Evolutionary conservation across 2,113 vertebrate species (phyloP).

Genomic region (Chaetodon auriga): DNA sequence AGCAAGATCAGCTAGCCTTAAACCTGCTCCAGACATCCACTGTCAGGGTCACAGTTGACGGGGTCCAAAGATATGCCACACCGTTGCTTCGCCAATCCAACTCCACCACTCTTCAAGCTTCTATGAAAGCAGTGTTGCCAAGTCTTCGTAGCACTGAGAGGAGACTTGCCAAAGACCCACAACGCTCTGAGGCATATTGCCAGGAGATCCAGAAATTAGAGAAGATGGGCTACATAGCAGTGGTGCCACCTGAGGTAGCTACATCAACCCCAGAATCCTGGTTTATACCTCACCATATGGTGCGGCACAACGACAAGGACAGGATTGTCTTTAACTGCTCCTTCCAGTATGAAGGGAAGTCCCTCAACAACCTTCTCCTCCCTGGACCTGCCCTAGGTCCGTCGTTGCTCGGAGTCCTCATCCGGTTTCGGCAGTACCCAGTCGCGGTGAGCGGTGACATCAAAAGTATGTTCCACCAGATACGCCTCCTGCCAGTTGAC

Average conservation of each 20-base stretch:
- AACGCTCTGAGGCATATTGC: background rate
- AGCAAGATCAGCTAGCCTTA: too few species aligned
- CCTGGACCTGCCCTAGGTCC: constrained; percentile 21
- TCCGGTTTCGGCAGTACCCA: constrained; percentile 8
- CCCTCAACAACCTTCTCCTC: constrained; percentile 19
- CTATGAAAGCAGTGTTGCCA: background rate
- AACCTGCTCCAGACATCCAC: too few species aligned
- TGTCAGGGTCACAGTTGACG: too few species aligned
- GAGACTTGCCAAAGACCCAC: background rate
- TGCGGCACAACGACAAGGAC: background rate
- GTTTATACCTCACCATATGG: constrained; percentile 24
- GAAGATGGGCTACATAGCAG: background rate
- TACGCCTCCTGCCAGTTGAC: constrained; percentile 24
- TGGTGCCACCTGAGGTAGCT: too few species aligned
- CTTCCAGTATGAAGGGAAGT: background rate
- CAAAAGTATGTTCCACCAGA: constrained; percentile 49
- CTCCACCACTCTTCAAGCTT: background rate
- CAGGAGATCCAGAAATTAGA: constrained; percentile 4
- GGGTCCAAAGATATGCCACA: constrained; percentile 14
- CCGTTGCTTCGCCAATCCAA: background rate
- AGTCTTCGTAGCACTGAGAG: constrained; percentile 14
- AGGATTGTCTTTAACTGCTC: constrained; percentile 36
- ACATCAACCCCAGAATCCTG: background rate
- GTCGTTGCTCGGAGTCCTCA: background rate
- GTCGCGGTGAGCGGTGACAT: constrained; percentile 27